Percentiles rank a stretch among this genome's conserved stretches.
Conservation (phyloP, 2,888 invertebrate species). For the Capitulum mitella region DNA sequence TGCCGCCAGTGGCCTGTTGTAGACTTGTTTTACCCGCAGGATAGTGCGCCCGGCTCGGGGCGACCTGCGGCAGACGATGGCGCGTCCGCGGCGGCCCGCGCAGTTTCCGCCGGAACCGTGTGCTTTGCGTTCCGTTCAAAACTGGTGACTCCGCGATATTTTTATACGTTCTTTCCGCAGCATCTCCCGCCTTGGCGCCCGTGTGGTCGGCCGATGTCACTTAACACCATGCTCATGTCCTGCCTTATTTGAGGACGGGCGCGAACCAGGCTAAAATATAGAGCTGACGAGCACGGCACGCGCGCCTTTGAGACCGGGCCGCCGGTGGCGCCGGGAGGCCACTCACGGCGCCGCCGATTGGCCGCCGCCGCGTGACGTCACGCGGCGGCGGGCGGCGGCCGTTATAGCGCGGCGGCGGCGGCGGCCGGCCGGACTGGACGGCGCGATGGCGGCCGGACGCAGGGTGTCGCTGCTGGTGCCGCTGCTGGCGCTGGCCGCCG, state of each 20-base stretch:
- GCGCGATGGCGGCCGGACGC: not conserved
- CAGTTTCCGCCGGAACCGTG: not conserved
- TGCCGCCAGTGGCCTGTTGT: not conserved
- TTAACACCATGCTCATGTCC: not conserved
- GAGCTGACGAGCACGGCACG: not conserved
- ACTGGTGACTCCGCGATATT: not conserved
- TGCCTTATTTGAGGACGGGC: constrained; percentile 1
- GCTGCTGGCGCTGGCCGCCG: not conserved
- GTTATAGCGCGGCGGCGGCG: not conserved
- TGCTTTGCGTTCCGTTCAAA: constrained; percentile 7
- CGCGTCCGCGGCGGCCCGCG: too few species aligned
- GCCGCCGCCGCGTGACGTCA: not conserved
- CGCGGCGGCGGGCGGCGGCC: not conserved
- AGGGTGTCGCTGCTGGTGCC: not conserved
- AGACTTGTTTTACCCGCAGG: not conserved
- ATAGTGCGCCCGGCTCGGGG: not conserved
- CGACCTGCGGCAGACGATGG: not conserved
- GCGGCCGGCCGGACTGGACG: not conserved
- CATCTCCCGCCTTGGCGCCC: too few species aligned
- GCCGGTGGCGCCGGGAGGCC: too few species aligned
- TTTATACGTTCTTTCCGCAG: not conserved
- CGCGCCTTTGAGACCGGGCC: not conserved
- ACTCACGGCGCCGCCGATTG: not conserved
- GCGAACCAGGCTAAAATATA: not conserved
- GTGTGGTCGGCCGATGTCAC: not conserved